phyloP scores from a whole-genome alignment of 1,140 invertebrate genomes.

The Hylaeus anthracinus region DNA sequence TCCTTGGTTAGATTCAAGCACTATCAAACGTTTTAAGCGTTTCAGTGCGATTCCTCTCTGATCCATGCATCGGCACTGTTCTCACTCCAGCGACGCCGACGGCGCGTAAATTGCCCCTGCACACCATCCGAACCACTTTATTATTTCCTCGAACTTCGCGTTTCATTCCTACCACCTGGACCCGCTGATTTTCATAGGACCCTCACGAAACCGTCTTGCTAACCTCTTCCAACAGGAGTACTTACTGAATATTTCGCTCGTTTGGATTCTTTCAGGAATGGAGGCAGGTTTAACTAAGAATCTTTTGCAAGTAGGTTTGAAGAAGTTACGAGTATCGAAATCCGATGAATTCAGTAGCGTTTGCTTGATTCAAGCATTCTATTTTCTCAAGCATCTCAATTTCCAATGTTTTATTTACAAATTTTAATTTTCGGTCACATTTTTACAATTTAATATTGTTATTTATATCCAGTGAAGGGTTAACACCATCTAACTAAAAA shows the following conservation, averaged over 20 bases:
- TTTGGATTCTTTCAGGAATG: not conserved
- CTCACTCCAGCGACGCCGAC: not conserved
- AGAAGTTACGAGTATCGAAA: no score
- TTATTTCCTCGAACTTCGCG: slow-evolving; percentile 48
- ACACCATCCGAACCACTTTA: slow-evolving; percentile 20
- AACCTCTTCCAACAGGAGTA: no score
- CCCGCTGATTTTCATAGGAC: not conserved
- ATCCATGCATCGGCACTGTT: not conserved
- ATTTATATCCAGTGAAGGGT: no score
- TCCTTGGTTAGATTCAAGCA: not conserved
- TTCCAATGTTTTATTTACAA: no score
- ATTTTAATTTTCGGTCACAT: no score
- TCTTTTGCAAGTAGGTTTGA: no score
- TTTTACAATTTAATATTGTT: no score
- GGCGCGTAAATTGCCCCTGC: slow-evolving; percentile 41
- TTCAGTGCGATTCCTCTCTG: not conserved
- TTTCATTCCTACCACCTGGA: slow-evolving; percentile 9
- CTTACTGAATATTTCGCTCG: no score
- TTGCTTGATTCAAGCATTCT: no score
- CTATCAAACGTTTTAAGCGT: slow-evolving; percentile 22
- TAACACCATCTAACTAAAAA: no score
- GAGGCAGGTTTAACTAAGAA: not conserved
- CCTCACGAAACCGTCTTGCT: not conserved
- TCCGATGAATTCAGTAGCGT: no score
- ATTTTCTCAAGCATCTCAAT: no score